These are phyloP conservation scores for Etheostoma perlongum DNA, from an alignment of 2,797 vertebrate genomes.

Conservation along the genomic window DNA sequence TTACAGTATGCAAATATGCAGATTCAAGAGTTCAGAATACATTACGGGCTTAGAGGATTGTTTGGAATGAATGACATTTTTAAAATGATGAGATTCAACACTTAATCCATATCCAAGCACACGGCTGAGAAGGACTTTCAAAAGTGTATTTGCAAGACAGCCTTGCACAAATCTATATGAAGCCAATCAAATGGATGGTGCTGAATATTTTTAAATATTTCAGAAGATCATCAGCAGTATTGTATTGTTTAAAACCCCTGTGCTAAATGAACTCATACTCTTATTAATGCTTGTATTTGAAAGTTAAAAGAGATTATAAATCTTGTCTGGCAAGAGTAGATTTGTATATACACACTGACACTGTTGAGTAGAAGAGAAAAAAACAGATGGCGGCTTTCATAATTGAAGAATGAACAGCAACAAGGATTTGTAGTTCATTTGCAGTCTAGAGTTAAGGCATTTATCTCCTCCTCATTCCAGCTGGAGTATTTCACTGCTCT, in stretches of 20 bases:
- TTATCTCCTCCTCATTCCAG: conserved; percentile 82
- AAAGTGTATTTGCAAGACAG: conserved; percentile 70
- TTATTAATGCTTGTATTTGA: conserved; percentile 55
- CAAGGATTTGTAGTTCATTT: conserved; percentile 81
- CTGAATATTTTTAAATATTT: conserved; percentile 66
- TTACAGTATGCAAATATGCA: conserved; percentile 83
- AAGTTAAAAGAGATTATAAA: conserved; percentile 62
- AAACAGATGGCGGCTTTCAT: conserved; percentile 71
- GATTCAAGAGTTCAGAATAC: conserved; percentile 79
- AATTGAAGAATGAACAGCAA: conserved; percentile 79
- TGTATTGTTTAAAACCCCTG: conserved; percentile 22
- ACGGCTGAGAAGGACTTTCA: conserved; percentile 69
- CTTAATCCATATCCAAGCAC: conserved; percentile 67
- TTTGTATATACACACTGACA: conserved; percentile 68
- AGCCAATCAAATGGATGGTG: conserved; percentile 61
- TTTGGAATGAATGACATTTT: conserved; percentile 75
- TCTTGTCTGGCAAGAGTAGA: conserved; percentile 56
- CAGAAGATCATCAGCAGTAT: conserved; percentile 43
- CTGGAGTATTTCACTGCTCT: conserved; percentile 77
- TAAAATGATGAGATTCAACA: conserved; percentile 69
- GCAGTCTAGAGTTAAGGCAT: conserved; percentile 80
- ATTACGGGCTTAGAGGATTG: conserved; percentile 74
- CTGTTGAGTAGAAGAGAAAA: conserved; percentile 39
- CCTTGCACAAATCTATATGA: conserved; percentile 57
- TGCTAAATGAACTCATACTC: conserved; percentile 33